A percentile compares a stretch with the other conserved stretches of the same genome.
Evolutionary conservation across 2,113 vertebrate genomes (phyloP).

Genomic region (Rhizomys pruinosus): DNA sequence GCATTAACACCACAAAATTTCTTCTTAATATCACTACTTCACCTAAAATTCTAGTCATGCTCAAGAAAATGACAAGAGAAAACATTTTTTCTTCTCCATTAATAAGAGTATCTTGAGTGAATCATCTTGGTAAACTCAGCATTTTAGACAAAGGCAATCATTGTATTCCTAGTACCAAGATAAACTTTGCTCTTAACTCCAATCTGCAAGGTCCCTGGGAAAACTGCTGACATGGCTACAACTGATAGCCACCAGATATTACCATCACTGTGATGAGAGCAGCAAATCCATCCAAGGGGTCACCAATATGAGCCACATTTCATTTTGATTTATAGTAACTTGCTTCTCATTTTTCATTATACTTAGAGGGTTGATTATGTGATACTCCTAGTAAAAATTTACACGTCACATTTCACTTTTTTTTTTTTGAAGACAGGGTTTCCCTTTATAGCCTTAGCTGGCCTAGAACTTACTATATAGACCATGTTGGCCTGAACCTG

Average conservation of each 20-base stretch:
- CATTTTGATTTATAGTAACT: neutral
- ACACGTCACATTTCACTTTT: neutral
- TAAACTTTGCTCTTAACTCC: neutral
- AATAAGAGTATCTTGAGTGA: neutral
- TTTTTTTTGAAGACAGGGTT: too few relatives aligned
- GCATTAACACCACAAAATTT: neutral
- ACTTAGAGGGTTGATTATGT: neutral
- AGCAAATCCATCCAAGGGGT: neutral
- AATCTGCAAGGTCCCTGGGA: neutral
- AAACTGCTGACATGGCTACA: neutral
- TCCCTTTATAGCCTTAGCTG: too few relatives aligned
- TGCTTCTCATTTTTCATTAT: conserved; percentile 34
- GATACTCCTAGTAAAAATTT: conserved; percentile 20
- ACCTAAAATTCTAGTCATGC: conserved; percentile 24
- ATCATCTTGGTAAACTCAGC: neutral
- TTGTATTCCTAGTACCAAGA: neutral
- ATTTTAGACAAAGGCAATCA: neutral
- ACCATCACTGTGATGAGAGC: neutral
- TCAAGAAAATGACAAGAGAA: conserved; percentile 33
- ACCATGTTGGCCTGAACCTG: too few relatives aligned
- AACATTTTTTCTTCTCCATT: conserved; percentile 9
- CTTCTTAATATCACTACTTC: neutral
- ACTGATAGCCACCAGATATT: neutral
- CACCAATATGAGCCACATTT: neutral
- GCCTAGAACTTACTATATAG: too few relatives aligned